Base-by-base conservation (phyloP, 2,113 vertebrate genomes). In the Alethe diademata region DNA sequence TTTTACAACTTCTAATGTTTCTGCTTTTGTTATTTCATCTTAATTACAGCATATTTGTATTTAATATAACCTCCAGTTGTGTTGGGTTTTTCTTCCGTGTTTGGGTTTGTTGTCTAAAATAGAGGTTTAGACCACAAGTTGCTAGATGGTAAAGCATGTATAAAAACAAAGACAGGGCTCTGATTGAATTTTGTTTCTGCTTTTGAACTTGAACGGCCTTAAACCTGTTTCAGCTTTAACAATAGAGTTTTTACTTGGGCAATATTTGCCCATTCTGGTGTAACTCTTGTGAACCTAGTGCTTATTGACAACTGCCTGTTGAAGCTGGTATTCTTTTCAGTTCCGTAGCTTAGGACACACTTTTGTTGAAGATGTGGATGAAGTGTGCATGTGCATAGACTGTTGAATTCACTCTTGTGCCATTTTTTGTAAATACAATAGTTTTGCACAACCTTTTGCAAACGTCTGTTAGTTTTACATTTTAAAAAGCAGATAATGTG, bases 341-440 rank as follows among this genome's bases (percentile, higher is more conserved):
- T 98, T 98, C 98, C 51, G 60, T 98, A 98, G 97, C 88, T 88
- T 97, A 97, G 93, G 96, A 98, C 97, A 97, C 97, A 96, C 96
- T 97, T 98, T 96, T 87, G 92, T 97, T 98, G 97, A 98, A 97
- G 96, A 98, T 97, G 97, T 95, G 97, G 98, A 98, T 98, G 98
- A 98, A 98, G 98, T 98, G 96, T 98, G 99, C 99, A 99, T 98
- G 99, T 99, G 98, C 97, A 98, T 98, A 94, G 96, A 98, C 99
- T 98, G 98, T 98, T 97, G 98, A 98, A 98, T 98, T 99, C 98
- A 99, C 98, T 98, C 97, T 98, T 98, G 99, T 99, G 99, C 99
- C 99, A 99, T 99, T 99, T 98, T 90, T 98, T 99, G 99, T 99
- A 99, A 99, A 99, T 99, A 99, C 97, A 99, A 95, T 99, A 99